phyloP scores from a whole-genome alignment of 1,140 invertebrate species.

The Mylabris phalerata region DNA sequence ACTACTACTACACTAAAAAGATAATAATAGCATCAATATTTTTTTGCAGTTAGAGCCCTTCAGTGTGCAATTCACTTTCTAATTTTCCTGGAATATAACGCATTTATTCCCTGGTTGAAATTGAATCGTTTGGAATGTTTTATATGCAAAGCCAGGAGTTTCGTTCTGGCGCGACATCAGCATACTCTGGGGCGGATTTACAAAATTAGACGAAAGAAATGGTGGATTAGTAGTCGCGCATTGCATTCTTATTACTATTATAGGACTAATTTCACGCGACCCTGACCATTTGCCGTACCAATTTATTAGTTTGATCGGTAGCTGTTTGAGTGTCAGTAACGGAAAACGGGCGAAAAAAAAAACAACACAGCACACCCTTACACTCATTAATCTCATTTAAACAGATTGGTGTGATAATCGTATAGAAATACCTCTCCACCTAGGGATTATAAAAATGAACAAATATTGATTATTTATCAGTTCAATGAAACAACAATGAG shows the following conservation, averaged over 20 bases:
- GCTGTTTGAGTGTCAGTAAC: not conserved
- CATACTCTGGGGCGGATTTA: slow-evolving; percentile 24
- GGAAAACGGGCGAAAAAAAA: too few relatives aligned
- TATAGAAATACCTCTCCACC: too few relatives aligned
- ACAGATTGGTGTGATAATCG: too few relatives aligned
- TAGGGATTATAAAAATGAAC: not conserved
- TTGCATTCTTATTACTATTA: slow-evolving; percentile 26
- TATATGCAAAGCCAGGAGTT: slow-evolving; percentile 32
- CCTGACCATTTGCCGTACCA: slow-evolving; percentile 19
- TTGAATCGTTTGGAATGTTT: slow-evolving; percentile 30
- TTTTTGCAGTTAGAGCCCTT: too few relatives aligned
- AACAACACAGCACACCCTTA: not conserved
- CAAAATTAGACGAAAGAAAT: slow-evolving; percentile 35
- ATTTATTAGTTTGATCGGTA: slow-evolving; percentile 20
- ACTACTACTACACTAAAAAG: too few relatives aligned
- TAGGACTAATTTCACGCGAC: slow-evolving; percentile 31
- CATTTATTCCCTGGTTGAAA: slow-evolving; percentile 17
- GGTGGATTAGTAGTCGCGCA: slow-evolving; percentile 33
- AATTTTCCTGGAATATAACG: slow-evolving; percentile 11
- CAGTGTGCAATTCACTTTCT: not conserved
- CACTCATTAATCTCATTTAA: slow-evolving; percentile 7
- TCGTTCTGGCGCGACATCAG: too few relatives aligned
- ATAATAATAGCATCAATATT: too few relatives aligned
- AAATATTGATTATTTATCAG: too few relatives aligned
- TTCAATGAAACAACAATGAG: too few relatives aligned